Base-by-base conservation (phyloP, 2,113 vertebrate species). In the Turdus rufiventris region DNA sequence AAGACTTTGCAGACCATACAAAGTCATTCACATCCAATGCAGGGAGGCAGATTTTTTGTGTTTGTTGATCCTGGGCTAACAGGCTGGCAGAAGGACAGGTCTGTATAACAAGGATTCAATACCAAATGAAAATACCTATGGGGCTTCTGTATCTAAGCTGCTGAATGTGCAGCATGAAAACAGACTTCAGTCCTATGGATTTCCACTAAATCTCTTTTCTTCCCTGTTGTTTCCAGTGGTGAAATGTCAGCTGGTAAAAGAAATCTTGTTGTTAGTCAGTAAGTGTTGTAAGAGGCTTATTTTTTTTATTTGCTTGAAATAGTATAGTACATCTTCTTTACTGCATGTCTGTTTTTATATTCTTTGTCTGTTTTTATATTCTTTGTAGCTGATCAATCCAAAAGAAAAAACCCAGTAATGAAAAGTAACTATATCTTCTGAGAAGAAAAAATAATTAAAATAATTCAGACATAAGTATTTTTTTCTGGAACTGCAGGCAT, bases 81-180 rank as follows among this genome's bases (percentile, higher is more conserved):
- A 2, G 42, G 5, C 18, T 80, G 63, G 21, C 8, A 17, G 68
- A 57, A n/a, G 15, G 12, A 53, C 23, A 74, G 34, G 18, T 29
- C 38, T 34, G 1, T 33, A 4, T 6, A 79, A 24, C 0, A 2
- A 53, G 5, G 23, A 63, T 29, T 40, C 2, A 6, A 2, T 54
- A 33, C 20, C 21, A 83, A 28, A 29, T 50, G 31, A n/a, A 73
- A 84, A 84, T 26, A 24, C 15, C 20, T 66, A 0, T 7, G 26
- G 23, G 56, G 56, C 8, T 84, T n/a, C 51, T 84, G 31, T 3
- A 10, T 19, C 20, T 31, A 29, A 61, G 17, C 40, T 65, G 47
- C 36, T 40, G 40, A 65, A 21, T 6, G 17, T 43, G 28, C 50
- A 61, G 13, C 13, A 23, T 0, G 2, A 84, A 62, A 61, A 21